Percentiles rank a stretch among this genome's conserved stretches.
Evolutionary conservation across 2,888 invertebrate species (phyloP).

Genomic region (Troilus luridus): DNA sequence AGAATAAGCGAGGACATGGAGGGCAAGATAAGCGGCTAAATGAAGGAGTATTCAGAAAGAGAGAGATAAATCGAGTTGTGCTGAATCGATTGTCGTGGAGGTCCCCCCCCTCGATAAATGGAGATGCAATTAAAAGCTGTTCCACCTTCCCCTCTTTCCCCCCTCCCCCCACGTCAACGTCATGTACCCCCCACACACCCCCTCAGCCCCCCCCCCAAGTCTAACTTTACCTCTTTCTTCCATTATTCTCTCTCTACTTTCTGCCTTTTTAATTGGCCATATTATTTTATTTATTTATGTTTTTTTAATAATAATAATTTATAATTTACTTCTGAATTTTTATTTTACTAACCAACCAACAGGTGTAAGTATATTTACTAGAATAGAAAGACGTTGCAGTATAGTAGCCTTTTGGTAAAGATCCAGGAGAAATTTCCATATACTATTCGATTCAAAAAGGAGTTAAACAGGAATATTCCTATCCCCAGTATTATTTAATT

Average conservation of each 20-base stretch:
- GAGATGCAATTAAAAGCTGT: conserved; percentile 25
- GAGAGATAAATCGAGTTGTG: conserved; percentile 39
- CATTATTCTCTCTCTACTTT: background rate
- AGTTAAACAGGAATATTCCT: too few species aligned
- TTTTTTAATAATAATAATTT: background rate
- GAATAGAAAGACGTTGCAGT: too few species aligned
- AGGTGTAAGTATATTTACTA: too few species aligned
- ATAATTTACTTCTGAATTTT: too few species aligned
- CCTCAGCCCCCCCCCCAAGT: background rate
- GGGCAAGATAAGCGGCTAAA: conserved; percentile 31
- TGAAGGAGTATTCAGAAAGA: conserved; percentile 35
- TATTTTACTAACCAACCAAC: too few species aligned
- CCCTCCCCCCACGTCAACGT: background rate
- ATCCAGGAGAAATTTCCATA: too few species aligned
- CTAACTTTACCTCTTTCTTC: background rate
- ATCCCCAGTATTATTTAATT: too few species aligned
- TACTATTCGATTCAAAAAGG: too few species aligned
- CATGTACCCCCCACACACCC: background rate
- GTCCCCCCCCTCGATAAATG: background rate
- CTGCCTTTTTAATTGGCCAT: background rate
- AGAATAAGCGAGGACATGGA: background rate
- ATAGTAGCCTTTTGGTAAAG: too few species aligned
- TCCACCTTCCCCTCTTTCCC: background rate
- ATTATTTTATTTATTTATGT: background rate
- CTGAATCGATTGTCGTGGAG: conserved; percentile 14